These are phyloP conservation scores for Mythimna albipuncta DNA, from an alignment of 2,888 invertebrate genomes.

Conservation along the genomic window DNA sequence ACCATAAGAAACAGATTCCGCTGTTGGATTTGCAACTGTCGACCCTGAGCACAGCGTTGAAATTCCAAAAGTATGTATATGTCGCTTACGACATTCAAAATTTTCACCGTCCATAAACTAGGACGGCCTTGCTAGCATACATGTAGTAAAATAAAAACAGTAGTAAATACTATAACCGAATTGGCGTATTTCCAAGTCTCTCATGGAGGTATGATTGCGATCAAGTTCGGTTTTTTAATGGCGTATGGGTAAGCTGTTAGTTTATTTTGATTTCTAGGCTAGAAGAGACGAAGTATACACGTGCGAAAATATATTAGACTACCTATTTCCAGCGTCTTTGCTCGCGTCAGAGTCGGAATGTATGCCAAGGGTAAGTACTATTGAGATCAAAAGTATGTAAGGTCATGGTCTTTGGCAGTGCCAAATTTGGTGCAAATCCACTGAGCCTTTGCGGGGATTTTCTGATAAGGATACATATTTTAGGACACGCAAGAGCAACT, in stretches of 20 bases:
- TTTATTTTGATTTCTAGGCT: conserved; percentile 27
- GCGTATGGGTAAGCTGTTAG: neutral
- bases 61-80: neutral
- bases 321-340: neutral
- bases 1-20: neutral
- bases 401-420: no score
- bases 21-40: neutral
- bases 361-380: neutral
- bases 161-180: conserved; percentile 50
- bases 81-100: neutral
- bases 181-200: conserved; percentile 51
- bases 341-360: neutral
- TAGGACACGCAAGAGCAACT: no score
- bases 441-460: no score
- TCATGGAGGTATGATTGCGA: conserved; percentile 25
- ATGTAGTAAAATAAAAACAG: conserved; percentile 56
- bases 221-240: conserved; percentile 42
- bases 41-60: neutral
- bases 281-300: neutral
- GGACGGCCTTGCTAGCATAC: conserved; percentile 47
- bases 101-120: neutral
- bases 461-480: no score
- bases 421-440: no score
- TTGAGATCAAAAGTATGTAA: neutral
- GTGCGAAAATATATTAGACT: neutral